Base-by-base conservation (phyloP, 2,797 vertebrate species). In the Aphelocoma californica region DNA sequence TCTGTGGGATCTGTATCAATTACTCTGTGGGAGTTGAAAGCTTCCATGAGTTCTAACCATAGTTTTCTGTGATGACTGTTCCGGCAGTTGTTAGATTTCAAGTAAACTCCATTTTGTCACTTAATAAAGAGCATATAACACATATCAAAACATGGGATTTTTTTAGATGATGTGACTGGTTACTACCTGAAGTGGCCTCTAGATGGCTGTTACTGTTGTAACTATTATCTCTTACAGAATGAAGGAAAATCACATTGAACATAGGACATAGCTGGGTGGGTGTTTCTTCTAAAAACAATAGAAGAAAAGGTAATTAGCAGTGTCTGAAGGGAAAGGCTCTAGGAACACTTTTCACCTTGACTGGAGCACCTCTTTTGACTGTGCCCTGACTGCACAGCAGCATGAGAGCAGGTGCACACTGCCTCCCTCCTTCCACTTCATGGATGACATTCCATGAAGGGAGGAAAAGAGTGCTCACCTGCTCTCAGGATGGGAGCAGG, bases 61-160 rank as follows among this genome's bases (percentile, higher is more conserved):
- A 51, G 20, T 10, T 78, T 67, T 69, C 45, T 31, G 40, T 8
- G 9, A 64, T 61, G n/a, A 38, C n/a, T 70, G 12, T 26, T 84
- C n/a, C 19, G 31, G 15, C 9, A 80, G 32, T 14, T 77, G 10
- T 78, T 50, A 53, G 21, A 75, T 58, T 75, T 18, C 28, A 79
- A 69, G 10, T 31, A 57, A 69, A 25, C 60, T n/a, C 6, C 10
- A 40, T 32, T 32, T 29, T 65, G 7, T 36, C 31, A n/a, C 20
- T 23, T 88, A 79, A 81, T 60, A 79, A 81, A 75, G 51, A 79
- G 4, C 18, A 54, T 51, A 53, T 44, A 82, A 72, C 5, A 12
- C 18, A 36, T 28, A 62, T 12, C 0, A 80, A 81, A 84, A 32
- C 13, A 23, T 11, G 8, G 4, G 5, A 1, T 0, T 19, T 28